phyloP scores from a whole-genome alignment of 2,113 vertebrate genomes.

The Sus scrofa region T2T-Sscrofa CM000817.6:6006001-6006500 shows the following conservation, averaged over 20 bases:
- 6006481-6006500: too few species aligned
- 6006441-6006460: not conserved
- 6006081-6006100: not conserved
- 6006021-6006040: not conserved
- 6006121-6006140: not conserved
- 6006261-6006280: not conserved
- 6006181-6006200: not conserved
- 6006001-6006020: not conserved
- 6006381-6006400: not conserved
- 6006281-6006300: not conserved
- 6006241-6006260: not conserved
- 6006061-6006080: not conserved
- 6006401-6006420: not conserved
- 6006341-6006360: not conserved
- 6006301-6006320: not conserved
- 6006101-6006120: not conserved
- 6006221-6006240: not conserved
- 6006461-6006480: too few species aligned
- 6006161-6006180: too few species aligned
- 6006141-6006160: rapidly evolving
- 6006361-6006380: not conserved
- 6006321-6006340: not conserved
- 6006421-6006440: not conserved
- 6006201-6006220: rapidly evolving
- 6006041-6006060: rapidly evolving